Evolutionary conservation across 2,797 vertebrate genomes (phyloP), one percentile per base, ranked within the genome.

Genomic region (Esox lucius): DNA sequence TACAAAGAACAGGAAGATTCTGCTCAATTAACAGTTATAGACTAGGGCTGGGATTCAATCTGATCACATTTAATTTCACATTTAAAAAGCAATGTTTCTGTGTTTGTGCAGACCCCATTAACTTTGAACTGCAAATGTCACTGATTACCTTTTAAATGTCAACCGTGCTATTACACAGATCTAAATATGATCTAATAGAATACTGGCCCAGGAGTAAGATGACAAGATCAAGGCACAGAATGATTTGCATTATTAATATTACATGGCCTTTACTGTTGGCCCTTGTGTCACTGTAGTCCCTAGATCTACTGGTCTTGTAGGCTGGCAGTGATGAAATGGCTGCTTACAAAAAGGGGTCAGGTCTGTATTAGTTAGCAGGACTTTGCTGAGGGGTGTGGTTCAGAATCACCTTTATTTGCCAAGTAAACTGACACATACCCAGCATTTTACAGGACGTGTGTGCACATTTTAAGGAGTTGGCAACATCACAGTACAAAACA

Each of bases 191-290:
- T 46, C 42, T 46, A 46, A 46, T 46, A 5, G 11, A 46, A 46
- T 13, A 46, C 42, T 46, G 42, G 42, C 42, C 9, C 42, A 2
- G 9, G 71, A 80, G 70, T 83, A 42, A 76, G 16, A 83, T 67
- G 46, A 81, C 76, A 86, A 13, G 80, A 81, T 92, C 89, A 94
- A 94, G 93, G 93, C 92, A 93, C 91, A 85, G 82, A 78, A 86
- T 88, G 85, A 86, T 81, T 85, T 88, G 84, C 89, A 90, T 88
- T 70, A 83, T 81, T 88, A 22, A 8, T 24, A 12, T 59, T 6
- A 59, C n/a, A 59, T 24, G 56, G 3, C 77, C 33, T 26, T 80
- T 70, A 51, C 71, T 65, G 81, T 76, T 72, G 82, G 77, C 78
- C 68, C 62, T 53, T 68, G 28, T 31, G 28, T 62, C 33, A 79